Conservation (phyloP, 2,797 vertebrate genomes). For the Ambastaia sidthimunki region DNA sequence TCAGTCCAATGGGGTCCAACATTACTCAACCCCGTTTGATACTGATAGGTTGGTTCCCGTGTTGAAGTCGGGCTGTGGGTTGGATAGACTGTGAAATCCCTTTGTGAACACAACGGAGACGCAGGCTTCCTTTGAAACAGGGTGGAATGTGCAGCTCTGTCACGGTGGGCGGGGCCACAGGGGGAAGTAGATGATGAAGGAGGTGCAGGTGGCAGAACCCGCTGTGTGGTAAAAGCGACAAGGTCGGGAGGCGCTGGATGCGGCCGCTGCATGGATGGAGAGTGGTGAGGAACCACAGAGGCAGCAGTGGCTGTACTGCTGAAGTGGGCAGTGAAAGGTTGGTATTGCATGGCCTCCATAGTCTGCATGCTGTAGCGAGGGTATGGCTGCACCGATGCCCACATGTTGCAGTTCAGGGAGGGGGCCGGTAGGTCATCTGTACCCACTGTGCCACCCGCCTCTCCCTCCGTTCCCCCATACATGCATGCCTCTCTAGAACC, state of each 20-base stretch:
- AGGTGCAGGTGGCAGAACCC: constrained; percentile 62
- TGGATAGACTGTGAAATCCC: constrained; percentile 81
- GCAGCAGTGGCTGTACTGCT: constrained; percentile 74
- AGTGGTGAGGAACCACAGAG: constrained; percentile 85
- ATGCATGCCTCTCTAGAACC: constrained; percentile 91
- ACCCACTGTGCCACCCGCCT: constrained; percentile 78
- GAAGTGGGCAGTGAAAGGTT: constrained; percentile 92
- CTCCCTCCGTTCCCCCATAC: constrained; percentile 87
- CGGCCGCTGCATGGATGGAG: constrained; percentile 79
- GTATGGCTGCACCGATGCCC: constrained; percentile 92
- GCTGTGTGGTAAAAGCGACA: constrained; percentile 84
- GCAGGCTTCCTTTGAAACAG: constrained; percentile 88
- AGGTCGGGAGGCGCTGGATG: constrained; percentile 84
- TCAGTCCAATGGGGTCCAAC: constrained; percentile 92
- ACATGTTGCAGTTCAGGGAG: constrained; percentile 93
- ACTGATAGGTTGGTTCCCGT: constrained; percentile 87
- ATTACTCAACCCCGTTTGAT: constrained; percentile 88
- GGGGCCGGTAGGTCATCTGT: constrained; percentile 85
- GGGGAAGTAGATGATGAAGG: constrained; percentile 80
- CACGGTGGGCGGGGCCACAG: constrained; percentile 76
- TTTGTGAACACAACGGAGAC: constrained; percentile 82
- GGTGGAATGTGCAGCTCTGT: constrained; percentile 79
- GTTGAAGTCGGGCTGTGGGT: constrained; percentile 85
- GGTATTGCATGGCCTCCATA: constrained; percentile 90
- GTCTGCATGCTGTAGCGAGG: constrained; percentile 89